A percentile compares a stretch with the other conserved stretches of the same genome.
Conservation (phyloP, 2,888 invertebrate species). For the Phaedon cochleariae region DNA sequence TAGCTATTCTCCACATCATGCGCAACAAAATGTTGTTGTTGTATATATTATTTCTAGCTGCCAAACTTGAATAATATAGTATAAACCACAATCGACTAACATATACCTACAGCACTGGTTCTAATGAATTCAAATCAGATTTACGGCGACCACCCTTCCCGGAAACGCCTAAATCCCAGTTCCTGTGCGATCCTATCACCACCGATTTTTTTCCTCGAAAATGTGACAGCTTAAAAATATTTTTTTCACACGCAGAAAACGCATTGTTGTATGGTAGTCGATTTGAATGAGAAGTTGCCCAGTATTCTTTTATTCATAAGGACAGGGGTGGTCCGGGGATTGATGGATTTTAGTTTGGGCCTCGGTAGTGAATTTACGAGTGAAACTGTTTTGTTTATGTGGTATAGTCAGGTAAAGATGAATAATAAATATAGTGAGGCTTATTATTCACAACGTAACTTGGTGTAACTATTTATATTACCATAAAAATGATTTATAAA, state of each 20-base stretch:
- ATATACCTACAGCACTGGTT: not conserved
- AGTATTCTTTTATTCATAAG: constrained; percentile 37
- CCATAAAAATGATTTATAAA: not conserved
- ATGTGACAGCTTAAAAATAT: constrained; percentile 31
- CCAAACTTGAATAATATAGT: too few species aligned
- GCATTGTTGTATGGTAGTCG: constrained; percentile 34
- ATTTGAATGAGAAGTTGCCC: constrained; percentile 34
- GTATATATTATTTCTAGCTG: too few species aligned
- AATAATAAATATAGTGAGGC: not conserved
- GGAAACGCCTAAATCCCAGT: constrained; percentile 43
- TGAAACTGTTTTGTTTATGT: not conserved
- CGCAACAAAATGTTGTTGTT: too few species aligned
- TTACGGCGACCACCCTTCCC: constrained; percentile 45
- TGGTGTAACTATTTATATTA: not conserved
- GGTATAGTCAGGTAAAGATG: not conserved
- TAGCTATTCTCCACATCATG: too few species aligned
- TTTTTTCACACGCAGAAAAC: constrained; percentile 39
- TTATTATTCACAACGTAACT: not conserved
- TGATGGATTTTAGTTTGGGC: constrained; percentile 2
- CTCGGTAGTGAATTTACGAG: not conserved
- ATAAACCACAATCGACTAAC: not conserved
- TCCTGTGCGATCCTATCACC: constrained; percentile 41
- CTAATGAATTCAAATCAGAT: constrained; percentile 40
- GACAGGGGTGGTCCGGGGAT: constrained; percentile 24
- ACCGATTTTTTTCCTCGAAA: constrained; percentile 32